Conservation (phyloP, 1,140 invertebrate genomes). For the Thaumetopoea pityocampa region DNA sequence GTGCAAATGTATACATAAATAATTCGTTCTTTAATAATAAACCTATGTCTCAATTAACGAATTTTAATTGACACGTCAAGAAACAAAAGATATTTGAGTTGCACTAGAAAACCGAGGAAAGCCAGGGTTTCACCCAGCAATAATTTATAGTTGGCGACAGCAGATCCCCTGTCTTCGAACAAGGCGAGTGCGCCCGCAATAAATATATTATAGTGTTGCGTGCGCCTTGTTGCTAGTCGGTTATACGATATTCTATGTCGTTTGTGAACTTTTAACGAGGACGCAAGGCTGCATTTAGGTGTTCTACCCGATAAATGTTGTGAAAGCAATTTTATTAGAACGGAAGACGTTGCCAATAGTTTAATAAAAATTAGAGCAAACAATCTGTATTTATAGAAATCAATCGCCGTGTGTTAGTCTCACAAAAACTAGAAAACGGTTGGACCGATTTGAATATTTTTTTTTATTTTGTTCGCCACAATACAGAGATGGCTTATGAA, state of each 20-base stretch:
- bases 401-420: too few species aligned
- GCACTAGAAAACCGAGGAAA: constrained; percentile 21
- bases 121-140: constrained; percentile 28
- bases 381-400: too few species aligned
- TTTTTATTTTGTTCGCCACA: too few species aligned
- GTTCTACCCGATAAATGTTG: constrained; percentile 5
- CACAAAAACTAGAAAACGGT: too few species aligned
- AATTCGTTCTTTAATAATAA: too few species aligned
- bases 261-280: constrained; percentile 40
- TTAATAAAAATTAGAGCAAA: too few species aligned
- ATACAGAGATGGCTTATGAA: too few species aligned
- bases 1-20: too few species aligned
- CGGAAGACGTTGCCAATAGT: background rate
- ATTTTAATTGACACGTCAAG: too few species aligned
- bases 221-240: constrained; percentile 32
- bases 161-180: constrained; percentile 50
- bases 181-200: constrained; percentile 37
- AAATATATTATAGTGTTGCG: constrained; percentile 46
- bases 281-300: constrained; percentile 10
- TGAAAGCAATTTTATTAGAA: constrained; percentile 9
- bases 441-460: too few species aligned
- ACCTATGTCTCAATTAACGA: too few species aligned
- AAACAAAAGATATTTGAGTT: constrained; percentile 13
- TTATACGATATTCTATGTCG: constrained; percentile 43
- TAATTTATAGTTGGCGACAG: constrained; percentile 48